Evolutionary conservation across 2,888 invertebrate genomes (phyloP).

Genomic region (Villa cingulata): DNA sequence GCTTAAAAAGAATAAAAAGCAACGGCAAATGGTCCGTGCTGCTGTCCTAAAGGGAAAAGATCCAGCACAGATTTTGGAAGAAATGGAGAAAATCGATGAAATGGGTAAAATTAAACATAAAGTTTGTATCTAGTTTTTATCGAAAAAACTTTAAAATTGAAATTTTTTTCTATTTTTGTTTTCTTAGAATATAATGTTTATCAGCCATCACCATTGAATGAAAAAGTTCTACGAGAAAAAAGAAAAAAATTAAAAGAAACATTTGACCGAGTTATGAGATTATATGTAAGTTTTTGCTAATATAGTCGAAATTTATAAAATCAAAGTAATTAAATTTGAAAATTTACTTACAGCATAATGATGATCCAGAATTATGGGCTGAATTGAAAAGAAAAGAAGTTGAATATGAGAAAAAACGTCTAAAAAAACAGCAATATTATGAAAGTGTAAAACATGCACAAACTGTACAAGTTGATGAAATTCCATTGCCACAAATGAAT

Average conservation of each 20-base stretch:
- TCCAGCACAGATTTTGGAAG: constrained; percentile 85
- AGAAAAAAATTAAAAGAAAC: constrained; percentile 91
- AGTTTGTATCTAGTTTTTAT: too few relatives aligned
- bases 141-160: too few relatives aligned
- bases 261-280: constrained; percentile 80
- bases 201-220: constrained; percentile 88
- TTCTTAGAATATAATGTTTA: constrained; percentile 81
- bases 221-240: constrained; percentile 93
- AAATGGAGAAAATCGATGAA: constrained; percentile 95
- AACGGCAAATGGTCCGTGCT: constrained; percentile 87
- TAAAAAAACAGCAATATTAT: constrained; percentile 79
- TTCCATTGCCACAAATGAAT: constrained; percentile 60
- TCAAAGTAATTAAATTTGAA: too few relatives aligned
- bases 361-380: constrained; percentile 87
- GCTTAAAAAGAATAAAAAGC: constrained; percentile 95
- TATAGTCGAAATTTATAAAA: too few relatives aligned
- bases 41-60: constrained; percentile 97
- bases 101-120: constrained; percentile 55
- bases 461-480: constrained; percentile 88
- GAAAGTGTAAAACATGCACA: constrained; percentile 94
- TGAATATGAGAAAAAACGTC: constrained; percentile 82
- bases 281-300: constrained; percentile 66
- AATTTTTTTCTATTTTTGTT: constrained; percentile 10
- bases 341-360: constrained; percentile 59
- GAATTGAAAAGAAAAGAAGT: constrained; percentile 81